Base-by-base conservation (phyloP, 2,888 invertebrate species). In the Herminia tarsipennalis region DNA sequence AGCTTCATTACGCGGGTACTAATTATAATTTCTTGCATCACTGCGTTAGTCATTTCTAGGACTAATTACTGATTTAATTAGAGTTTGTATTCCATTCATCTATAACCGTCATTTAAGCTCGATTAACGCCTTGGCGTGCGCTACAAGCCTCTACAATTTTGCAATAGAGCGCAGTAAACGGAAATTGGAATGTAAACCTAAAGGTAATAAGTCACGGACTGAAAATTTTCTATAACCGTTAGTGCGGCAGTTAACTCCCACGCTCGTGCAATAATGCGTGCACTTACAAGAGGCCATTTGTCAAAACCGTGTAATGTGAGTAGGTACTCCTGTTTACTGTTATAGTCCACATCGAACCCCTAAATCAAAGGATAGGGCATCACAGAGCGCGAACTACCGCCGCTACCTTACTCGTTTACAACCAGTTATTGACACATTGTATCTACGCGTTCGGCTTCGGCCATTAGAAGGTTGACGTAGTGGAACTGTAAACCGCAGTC, bases 261-360 rank as follows among this genome's bases (percentile, higher is more conserved):
- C 63, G 42, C 51, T 30, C 32, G 37, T 36, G 43, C 55, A 32
- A 43, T 53, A 42, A 51, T 41, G 49, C 35, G 42, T 45, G 55
- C 56, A 60, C 48, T 65, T 45, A 56, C 59, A 61, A n/a, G 28
- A 30, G 52, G 58, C 59, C 44, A 63, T 71, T 71, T 70, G 70
- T 70, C 66, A 66, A 53, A 55, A 62, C 56, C 68, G 54, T 62
- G 60, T 68, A 71, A 70, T 68, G 54, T 49, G 54, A 40, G 40
- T n/a, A n/a, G n/a, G n/a, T 44, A 35, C 21, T 14, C 29, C 20
- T 32, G 29, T 51, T 46, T 41, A 48, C 48, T 44, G 10, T 46
- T 56, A 56, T 46, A 41, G 36, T 14, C 12, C 10, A 44, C 50
- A 20, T 27, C 3, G 55, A 45, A 18, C 39, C n/a, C 8, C 30